Evolutionary conservation across 2,888 invertebrate genomes (phyloP).

Genomic region (Pollenia angustigena): DNA sequence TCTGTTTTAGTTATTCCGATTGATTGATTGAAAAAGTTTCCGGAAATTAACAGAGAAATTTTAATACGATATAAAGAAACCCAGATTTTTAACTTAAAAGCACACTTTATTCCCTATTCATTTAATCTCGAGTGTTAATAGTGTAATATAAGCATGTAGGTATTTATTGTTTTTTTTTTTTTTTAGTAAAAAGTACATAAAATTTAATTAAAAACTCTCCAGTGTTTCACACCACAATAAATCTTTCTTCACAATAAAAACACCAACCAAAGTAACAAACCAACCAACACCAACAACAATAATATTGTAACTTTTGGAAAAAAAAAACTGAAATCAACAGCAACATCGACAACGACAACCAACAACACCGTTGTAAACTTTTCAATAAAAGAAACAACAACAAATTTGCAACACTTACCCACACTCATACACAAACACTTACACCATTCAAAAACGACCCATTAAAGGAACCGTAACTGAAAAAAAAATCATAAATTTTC

Average conservation of each 20-base stretch:
- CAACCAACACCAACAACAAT: slow-evolving; percentile 15
- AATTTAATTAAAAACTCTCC: slow-evolving; percentile 70
- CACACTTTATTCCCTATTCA: not conserved
- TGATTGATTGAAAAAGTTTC: too few relatives aligned
- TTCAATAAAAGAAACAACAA: slow-evolving; percentile 42
- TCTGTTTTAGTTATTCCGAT: too few relatives aligned
- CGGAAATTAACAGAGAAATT: too few relatives aligned
- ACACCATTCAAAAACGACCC: slow-evolving; percentile 29
- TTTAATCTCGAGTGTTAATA: not conserved
- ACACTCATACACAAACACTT: not conserved
- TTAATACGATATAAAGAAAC: too few relatives aligned
- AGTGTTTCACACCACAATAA: slow-evolving; percentile 58
- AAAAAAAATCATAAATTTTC: slow-evolving; percentile 69
- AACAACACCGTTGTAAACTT: slow-evolving; percentile 37
- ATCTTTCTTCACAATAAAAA: slow-evolving; percentile 54
- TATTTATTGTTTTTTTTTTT: not conserved
- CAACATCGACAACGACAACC: slow-evolving; percentile 1
- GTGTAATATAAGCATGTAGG: slow-evolving; percentile 1
- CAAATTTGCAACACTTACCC: not conserved
- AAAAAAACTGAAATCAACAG: slow-evolving; percentile 6
- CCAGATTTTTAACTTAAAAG: too few relatives aligned
- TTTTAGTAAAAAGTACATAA: slow-evolving; percentile 46
- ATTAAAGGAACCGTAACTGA: slow-evolving; percentile 69
- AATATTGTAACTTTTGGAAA: slow-evolving; percentile 15
- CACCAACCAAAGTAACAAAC: slow-evolving; percentile 22